phyloP scores from a whole-genome alignment of 2,113 vertebrate genomes.

The Poecile atricapillus region DNA sequence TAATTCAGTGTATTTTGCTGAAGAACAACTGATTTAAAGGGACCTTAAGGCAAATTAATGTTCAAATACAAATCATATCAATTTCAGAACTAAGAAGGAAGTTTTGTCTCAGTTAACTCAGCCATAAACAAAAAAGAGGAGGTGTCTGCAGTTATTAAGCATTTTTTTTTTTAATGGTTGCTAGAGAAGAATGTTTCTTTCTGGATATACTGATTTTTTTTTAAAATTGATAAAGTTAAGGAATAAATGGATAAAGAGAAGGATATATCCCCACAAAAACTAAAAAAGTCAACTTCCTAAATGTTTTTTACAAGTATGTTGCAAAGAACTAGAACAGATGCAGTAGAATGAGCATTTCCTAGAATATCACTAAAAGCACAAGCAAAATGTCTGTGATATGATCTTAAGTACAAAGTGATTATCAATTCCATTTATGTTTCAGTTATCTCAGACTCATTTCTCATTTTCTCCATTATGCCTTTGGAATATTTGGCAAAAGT shows the following conservation, averaged over 20 bases:
- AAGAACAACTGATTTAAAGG: background rate
- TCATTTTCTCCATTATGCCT: background rate
- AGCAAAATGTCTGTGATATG: background rate
- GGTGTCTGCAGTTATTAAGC: background rate
- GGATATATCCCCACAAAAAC: background rate
- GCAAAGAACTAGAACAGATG: background rate
- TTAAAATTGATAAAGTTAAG: background rate
- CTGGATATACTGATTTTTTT: background rate
- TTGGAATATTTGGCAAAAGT: background rate
- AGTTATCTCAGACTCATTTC: slow-evolving; percentile 25
- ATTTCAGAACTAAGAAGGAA: background rate
- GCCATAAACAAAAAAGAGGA: background rate
- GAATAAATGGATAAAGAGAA: background rate
- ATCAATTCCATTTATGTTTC: slow-evolving; percentile 33
- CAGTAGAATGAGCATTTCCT: background rate
- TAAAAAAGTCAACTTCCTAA: background rate
- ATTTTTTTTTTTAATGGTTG: background rate
- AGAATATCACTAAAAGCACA: background rate
- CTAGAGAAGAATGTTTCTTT: background rate
- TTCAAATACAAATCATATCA: background rate
- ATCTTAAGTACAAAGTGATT: background rate
- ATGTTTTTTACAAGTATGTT: background rate
- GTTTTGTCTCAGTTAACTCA: background rate
- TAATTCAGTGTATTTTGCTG: background rate
- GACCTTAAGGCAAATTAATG: background rate